These are phyloP conservation scores for Cladopsammia gracilis DNA, from an alignment of 64 coral and sea anemone species.

Conservation along the genomic window DNA sequence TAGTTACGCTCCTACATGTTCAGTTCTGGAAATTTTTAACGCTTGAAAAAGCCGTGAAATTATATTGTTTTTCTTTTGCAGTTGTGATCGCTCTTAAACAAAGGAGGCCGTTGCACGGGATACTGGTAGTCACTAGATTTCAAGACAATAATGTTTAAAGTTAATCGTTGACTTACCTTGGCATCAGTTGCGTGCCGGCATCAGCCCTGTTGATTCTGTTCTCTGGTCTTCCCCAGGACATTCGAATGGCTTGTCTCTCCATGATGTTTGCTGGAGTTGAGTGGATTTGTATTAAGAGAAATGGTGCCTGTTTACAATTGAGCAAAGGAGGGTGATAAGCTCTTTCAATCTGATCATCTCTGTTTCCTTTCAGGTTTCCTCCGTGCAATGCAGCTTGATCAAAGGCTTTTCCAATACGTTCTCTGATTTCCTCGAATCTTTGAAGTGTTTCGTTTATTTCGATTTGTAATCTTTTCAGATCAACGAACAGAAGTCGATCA, in stretches of 20 bases:
- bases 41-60: too few species aligned
- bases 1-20: too few species aligned
- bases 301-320: constrained; percentile 38
- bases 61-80: too few species aligned
- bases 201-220: constrained; percentile 82
- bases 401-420: background rate
- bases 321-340: background rate
- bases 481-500: background rate
- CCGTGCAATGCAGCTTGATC: background rate
- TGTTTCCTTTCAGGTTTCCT: background rate
- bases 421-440: background rate
- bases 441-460: constrained; percentile 19
- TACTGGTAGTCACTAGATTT: too few species aligned
- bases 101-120: too few species aligned
- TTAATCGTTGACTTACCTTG: background rate
- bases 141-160: too few species aligned
- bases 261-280: constrained; percentile 73
- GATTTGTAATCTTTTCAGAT: background rate
- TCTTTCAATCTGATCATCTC: background rate
- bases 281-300: constrained; percentile 81
- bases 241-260: constrained; percentile 82
- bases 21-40: too few species aligned
- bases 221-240: constrained; percentile 83
- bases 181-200: background rate
- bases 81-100: too few species aligned